A percentile compares a stretch with the other conserved stretches of the same genome.
Conservation (phyloP, 2,113 vertebrate species). For the Suncus etruscus region DNA sequence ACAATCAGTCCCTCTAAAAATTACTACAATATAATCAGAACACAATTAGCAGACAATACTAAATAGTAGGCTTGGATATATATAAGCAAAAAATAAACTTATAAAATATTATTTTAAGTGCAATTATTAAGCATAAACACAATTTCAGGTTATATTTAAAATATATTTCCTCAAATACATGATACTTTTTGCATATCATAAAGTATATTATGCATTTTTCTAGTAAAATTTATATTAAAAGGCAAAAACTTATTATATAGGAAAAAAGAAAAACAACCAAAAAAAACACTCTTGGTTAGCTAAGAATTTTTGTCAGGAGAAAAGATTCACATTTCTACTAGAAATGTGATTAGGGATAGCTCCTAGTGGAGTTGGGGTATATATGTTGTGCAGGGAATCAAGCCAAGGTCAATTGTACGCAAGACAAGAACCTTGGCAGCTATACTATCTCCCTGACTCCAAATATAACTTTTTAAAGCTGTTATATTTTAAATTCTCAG, state of each 20-base stretch:
- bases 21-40: not conserved
- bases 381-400: no score
- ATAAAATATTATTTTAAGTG: not conserved
- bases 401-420: no score
- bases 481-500: constrained; percentile 53
- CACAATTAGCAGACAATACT: not conserved
- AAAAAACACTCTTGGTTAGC: constrained; percentile 48
- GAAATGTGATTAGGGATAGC: no score
- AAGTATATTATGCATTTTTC: constrained; percentile 55
- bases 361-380: no score
- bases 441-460: no score
- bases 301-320: constrained; percentile 54
- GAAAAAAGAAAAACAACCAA: not conserved
- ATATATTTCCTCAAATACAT: constrained; percentile 41
- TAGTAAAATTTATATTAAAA: constrained; percentile 60
- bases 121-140: not conserved
- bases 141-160: constrained; percentile 12
- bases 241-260: no score
- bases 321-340: constrained; percentile 28
- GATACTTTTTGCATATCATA: not conserved
- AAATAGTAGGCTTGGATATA: not conserved
- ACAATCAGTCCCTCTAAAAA: not conserved
- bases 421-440: no score
- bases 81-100: not conserved
- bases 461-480: not conserved